Evolutionary conservation across 2,797 vertebrate genomes (phyloP), one percentile per base, ranked within the genome.

Genomic region (Diplodus puntazzo): DNA sequence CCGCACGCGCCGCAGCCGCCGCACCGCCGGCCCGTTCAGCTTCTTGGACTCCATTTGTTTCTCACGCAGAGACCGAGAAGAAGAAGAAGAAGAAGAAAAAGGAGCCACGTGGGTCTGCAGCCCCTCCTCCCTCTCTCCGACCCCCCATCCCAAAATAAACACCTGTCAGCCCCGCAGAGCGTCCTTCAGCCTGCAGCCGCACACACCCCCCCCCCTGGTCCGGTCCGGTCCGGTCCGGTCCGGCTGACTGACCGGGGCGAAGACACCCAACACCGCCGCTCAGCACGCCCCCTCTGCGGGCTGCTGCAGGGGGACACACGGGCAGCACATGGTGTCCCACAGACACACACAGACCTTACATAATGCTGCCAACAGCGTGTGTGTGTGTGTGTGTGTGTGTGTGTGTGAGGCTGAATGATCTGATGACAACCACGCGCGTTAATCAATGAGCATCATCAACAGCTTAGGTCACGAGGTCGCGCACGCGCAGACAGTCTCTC

Each of bases 21-120:
- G 61, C 54, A 11, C 50, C 23, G 21, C 1, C 0, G 20, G 16
- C 30, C 0, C 57, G 52, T 13, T 34, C 78, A 16, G 77, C 49
- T n/a, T 61, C 27, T 34, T 34, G 34, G 39, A 1, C 73, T 93
- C 90, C 90, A 93, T 94, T 73, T 12, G 62, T 21, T 57, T 66
- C 53, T 69, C 54, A 11, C 5, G 14, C 48, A 18, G 45, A 60
- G 48, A 64, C 39, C 4, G 27, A 34, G 34, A 8, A 34, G 34
- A 9, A 34, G 34, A 34, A 34, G 34, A 34, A 27, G 16, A 11
- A 27, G 16, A 11, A 25, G 3, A 25, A 25, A 3, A 25, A 27
- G 27, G 27, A 16, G 11, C 71, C 82, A 85, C 83, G 74, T 75
- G 83, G 60, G 25, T 21, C 34, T 59, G 25, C 55, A 4, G 30